Base-by-base conservation (phyloP, 2,797 vertebrate genomes). In the Phoeniculus purpureus region DNA sequence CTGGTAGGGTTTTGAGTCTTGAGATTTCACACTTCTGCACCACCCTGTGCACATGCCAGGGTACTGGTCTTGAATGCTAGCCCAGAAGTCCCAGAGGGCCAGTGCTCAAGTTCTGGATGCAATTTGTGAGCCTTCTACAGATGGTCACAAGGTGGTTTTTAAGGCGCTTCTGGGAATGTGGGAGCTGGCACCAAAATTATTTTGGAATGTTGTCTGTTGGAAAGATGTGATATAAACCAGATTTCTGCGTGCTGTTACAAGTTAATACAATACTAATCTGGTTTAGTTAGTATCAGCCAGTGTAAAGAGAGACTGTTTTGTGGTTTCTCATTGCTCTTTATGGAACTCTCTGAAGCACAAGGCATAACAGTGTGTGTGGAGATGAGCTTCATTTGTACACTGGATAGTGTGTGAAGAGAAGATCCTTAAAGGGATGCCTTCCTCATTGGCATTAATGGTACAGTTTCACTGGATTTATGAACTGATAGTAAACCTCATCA, bases 61-160 rank as follows among this genome's bases (percentile, higher is more conserved):
- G 52, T 55, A 58, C 65, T 55, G 61, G 74, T 87, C 61, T 75
- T 65, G 86, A 94, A 85, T 80, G 68, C 65, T 71, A 27, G 81
- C 79, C 76, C 81, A 55, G 8, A 68, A 90, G 87, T 90, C 81
- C 78, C 78, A 67, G 72, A 70, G 60, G 50, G 78, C 71, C 59
- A 26, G 61, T 32, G 37, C 84, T 92, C 26, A 34, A 92, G 48
- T 45, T 61, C 84, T 85, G 84, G 58, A 59, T 87, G 55, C 62
- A 61, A 92, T 81, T 62, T 87, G 68, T 6, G 15, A 89, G 84
- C 37, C 47, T 50, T 77, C 79, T 92, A 37, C 92, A 94, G 93
- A 94, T 94, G 93, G 86, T 12, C 85, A 76, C 90, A 92, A 92
- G 87, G 95, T 89, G 94, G 32, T 70, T 95, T 90, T 85, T 59